Base-by-base conservation (phyloP, 2,113 vertebrate species). In the Anhinga anhinga region DNA sequence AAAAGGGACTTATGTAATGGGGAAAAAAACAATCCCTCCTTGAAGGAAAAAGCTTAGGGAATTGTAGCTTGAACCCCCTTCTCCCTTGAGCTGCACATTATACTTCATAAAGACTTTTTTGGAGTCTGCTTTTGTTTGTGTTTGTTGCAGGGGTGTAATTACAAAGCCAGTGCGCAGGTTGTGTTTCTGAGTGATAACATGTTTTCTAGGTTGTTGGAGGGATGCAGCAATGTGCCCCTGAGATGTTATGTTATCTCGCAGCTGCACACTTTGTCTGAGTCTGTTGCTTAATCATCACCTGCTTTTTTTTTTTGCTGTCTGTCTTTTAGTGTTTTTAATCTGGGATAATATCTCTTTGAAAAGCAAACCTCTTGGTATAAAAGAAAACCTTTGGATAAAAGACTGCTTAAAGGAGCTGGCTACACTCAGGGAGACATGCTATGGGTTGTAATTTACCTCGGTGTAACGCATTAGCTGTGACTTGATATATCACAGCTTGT, bases 101-200 rank as follows among this genome's bases (percentile, higher is more conserved):
- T 42, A 70, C 74, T 82, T 38, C 5, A 2, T 50, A 53, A 87
- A 70, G 86, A 3, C 66, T 76, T 82, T 72, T 92, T 88, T 47
- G 66, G 85, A 82, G 82, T 50, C 61, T 67, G 80, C 74, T 85
- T 90, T 96, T 97, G 91, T 96, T 91, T 70, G 72, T 92, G 92
- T 89, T 92, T 86, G 92, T 96, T 86, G 71, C 90, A 44, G 71
- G 78, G 82, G 78, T 95, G 63, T 95, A 58, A 91, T 96, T 96
- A 55, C 89, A 83, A 58, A 94, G 95, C 36, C 78, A 44, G 91
- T 1, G 86, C 22, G 17, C 83, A 72, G 94, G 87, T 29, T 97
- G 93, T 98, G 98, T 97, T 97, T 82, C 7, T 7, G 36, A 61
- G 83, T 42, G 98, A 98, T 98, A 98, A 98, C 30, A 3, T 4